phyloP scores from a whole-genome alignment of 2,113 vertebrate genomes.

The Sciurus niger region DNA sequence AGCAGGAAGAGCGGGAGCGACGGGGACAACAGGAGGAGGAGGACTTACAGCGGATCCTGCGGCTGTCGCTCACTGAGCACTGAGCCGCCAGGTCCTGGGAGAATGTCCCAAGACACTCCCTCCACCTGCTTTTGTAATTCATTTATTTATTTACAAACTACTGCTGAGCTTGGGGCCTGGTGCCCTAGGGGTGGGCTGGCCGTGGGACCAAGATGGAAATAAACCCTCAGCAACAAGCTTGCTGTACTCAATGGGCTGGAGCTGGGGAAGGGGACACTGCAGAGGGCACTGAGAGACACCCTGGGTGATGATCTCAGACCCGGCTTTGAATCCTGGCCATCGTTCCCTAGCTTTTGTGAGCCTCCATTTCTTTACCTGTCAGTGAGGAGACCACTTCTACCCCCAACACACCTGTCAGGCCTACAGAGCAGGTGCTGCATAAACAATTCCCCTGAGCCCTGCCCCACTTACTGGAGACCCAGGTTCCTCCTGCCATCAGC shows the following conservation, averaged over 20 bases:
- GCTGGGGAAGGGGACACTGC: accelerated
- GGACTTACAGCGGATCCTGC: conserved; percentile 95
- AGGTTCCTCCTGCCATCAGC: neutral
- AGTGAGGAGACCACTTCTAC: neutral
- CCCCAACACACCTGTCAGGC: neutral
- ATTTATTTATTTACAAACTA: conserved; percentile 78
- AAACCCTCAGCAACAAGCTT: conserved; percentile 64
- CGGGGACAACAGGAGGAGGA: conserved; percentile 90
- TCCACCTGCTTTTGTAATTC: conserved; percentile 76
- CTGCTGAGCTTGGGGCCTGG: conserved; percentile 67
- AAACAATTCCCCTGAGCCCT: neutral
- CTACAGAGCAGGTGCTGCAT: neutral
- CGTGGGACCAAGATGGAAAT: conserved; percentile 60
- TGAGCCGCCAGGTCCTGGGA: conserved; percentile 82
- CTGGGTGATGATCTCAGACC: neutral
- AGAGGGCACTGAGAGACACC: neutral
- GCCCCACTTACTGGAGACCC: neutral
- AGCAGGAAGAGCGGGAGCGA: conserved; percentile 94
- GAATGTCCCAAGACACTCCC: neutral
- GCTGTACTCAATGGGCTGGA: conserved; percentile 3
- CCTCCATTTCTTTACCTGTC: neutral
- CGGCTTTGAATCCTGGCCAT: neutral
- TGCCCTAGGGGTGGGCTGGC: conserved; percentile 16
- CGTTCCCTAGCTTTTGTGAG: neutral
- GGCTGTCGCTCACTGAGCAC: conserved; percentile 96